phyloP scores from a whole-genome alignment of 2,888 invertebrate species.

The Agapostemon virescens region DNA sequence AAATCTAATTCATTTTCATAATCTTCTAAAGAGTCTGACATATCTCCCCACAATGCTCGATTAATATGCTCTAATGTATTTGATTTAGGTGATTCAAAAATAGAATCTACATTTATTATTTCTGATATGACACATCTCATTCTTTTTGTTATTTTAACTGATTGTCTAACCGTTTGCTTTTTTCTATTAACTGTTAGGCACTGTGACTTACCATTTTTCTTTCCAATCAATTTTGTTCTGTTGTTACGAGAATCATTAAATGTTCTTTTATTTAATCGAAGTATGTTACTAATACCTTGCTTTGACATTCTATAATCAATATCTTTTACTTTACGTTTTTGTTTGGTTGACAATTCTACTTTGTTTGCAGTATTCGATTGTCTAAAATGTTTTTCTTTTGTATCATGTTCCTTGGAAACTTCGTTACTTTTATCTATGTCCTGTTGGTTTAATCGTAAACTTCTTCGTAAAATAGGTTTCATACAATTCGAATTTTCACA shows the following conservation, averaged over 20 bases:
- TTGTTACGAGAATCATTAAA: conserved; percentile 64
- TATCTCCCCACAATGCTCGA: conserved; percentile 79
- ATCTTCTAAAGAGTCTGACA: conserved; percentile 75
- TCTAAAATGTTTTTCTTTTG: conserved; percentile 48
- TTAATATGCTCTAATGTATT: conserved; percentile 74
- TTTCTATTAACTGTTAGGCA: conserved; percentile 55
- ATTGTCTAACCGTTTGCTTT: conserved; percentile 49
- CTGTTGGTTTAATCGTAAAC: conserved; percentile 75
- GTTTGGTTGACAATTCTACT: conserved; percentile 52
- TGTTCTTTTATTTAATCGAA: conserved; percentile 60
- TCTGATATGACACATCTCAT: conserved; percentile 52
- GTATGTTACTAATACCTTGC: conserved; percentile 52
- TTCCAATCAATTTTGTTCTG: conserved; percentile 64
- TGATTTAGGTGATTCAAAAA: conserved; percentile 51
- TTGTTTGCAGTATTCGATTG: conserved; percentile 52
- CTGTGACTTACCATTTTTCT: conserved; percentile 47
- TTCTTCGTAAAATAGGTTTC: conserved; percentile 73
- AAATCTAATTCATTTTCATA: conserved; percentile 60
- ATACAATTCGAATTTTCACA: conserved; percentile 49
- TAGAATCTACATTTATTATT: conserved; percentile 41
- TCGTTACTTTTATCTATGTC: conserved; percentile 71
- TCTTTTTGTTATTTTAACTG: conserved; percentile 48
- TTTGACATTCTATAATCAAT: conserved; percentile 70
- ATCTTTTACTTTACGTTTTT: conserved; percentile 65
- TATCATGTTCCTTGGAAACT: conserved; percentile 14